Evolutionary conservation across 2,888 invertebrate genomes (phyloP), one percentile per base, ranked within the genome.

Genomic region (Monoplex corrugatus): DNA sequence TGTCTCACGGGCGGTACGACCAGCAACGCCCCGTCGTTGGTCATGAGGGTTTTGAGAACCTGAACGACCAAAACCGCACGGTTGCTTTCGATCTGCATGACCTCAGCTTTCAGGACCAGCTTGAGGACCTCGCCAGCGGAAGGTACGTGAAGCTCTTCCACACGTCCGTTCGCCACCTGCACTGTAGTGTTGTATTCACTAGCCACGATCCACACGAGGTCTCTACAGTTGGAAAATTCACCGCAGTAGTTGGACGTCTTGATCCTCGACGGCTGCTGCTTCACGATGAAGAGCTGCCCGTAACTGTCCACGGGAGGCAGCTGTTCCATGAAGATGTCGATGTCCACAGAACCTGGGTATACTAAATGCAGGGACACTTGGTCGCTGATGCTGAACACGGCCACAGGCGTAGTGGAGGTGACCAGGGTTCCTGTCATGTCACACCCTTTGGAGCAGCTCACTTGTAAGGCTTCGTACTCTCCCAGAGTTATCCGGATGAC

Each of bases 281-380:
- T 82, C 6, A 90, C 89, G 3, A 91, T 32, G 50, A 91, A 92
- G 13, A 89, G 43, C 0, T 50, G 86, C 0, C 92, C 93, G 92
- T 92, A 93, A 23, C 89, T 87, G 16, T 80, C 88, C 6, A 91
- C 90, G 1, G 93, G 92, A 0, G 91, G 90, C 35, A 93, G 50
- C 78, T 93, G 92, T 57, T 93, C 93, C 19, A 92, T 78, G 75
- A 93, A 86, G 32, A 89, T 45, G 28, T 91, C 90, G 0, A n/a
- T 40, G 45, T 0, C 16, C 13, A 2, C 63, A 38, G 2, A 89
- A 86, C 5, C 68, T 68, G n/a, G n/a, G n/a, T 68, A 8, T 13
- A 38, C 16, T 75, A 78, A 1, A 16, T 68, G 19, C 80, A 84
- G 16, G 75, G 75, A 28, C 78, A 68, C 28, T 38, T 40, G 38